A percentile compares a stretch with the other conserved stretches of the same genome.
These are phyloP conservation scores for Argyrosomus regius DNA, from an alignment of 2,797 vertebrate species.

Conservation along the genomic window DNA sequence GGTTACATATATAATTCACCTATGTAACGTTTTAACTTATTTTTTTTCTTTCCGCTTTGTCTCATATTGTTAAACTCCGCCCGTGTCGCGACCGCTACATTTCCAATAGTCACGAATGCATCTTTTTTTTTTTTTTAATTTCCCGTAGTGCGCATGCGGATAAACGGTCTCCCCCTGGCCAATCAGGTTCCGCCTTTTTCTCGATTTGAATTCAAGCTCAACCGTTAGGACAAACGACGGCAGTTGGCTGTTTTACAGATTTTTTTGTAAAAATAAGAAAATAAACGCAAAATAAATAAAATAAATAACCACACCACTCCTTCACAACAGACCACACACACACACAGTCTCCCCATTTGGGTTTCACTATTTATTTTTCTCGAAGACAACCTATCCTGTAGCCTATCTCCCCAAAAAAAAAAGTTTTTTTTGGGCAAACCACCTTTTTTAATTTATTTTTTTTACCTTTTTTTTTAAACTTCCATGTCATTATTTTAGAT, in stretches of 20 bases:
- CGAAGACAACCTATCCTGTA: slow-evolving; percentile 96
- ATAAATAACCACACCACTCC: slow-evolving; percentile 17
- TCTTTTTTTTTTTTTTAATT: neutral
- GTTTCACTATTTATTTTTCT: slow-evolving; percentile 99
- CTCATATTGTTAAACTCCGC: fast-evolving
- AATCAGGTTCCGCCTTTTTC: slow-evolving; percentile 40
- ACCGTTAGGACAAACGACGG: neutral
- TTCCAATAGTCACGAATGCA: slow-evolving; percentile 6
- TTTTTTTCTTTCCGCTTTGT: neutral
- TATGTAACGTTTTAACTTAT: no score
- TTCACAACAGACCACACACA: slow-evolving; percentile 65
- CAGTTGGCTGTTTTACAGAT: neutral
- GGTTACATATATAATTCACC: neutral
- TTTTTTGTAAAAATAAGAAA: neutral
- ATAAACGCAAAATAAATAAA: neutral
- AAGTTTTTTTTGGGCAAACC: slow-evolving; percentile 88
- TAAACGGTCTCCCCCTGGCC: slow-evolving; percentile 20
- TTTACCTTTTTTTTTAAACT: slow-evolving; percentile 73
- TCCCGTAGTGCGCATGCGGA: slow-evolving; percentile 64
- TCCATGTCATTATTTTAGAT: slow-evolving; percentile 90
- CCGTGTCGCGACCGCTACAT: fast-evolving
- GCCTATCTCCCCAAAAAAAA: slow-evolving; percentile 86
- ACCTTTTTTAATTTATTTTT: slow-evolving; percentile 76
- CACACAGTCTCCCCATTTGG: slow-evolving; percentile 71
- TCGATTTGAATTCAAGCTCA: slow-evolving; percentile 59